Evolutionary conservation across 1,140 invertebrate genomes (phyloP), one percentile per base, ranked within the genome.

Genomic region (Drosophila pallidifrons): DNA sequence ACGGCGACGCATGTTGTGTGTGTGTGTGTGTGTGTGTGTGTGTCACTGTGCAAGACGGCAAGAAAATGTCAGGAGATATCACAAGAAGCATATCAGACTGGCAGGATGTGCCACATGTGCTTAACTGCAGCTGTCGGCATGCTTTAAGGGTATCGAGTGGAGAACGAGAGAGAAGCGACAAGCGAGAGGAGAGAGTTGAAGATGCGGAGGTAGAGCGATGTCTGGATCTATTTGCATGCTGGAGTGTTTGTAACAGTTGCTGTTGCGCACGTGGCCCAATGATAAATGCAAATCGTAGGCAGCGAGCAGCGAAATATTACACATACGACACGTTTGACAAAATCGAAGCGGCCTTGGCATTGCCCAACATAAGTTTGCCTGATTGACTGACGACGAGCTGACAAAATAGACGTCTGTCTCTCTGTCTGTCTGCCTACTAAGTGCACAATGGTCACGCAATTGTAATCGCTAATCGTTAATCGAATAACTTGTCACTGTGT

Each of bases 161-260:
- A 4, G 20, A 25, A 25, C 20, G 20, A 25, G 20, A 20, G 20
- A 25, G 20, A 25, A 25, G 32, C 6, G 32, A 38, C 35, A 10
- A 11, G 35, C 35, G 35, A 5, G 60, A 10, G 5, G 16, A 43
- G 10, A 11, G 6, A 25, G 38, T n/a, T 10, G 61, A 25, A 25
- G 20, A 25, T 25, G 49, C 16, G 20, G 46, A 11, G 30, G 20
- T 8, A 32, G 7, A 32, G 32, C 32, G 63, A 63, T 45, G 75
- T 75, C 75, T 75, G 6, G 82, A 78, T 75, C 74, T 72, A 86
- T 85, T 86, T 85, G 78, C 81, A 85, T 85, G 78, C 68, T 55
- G 71, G 66, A 83, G 73, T 81, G 74, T 86, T 46, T 81, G 65
- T 69, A 63, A 67, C 52, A 69, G 59, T 65, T 38, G 49, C 43